Base-by-base conservation (phyloP, 2,888 invertebrate species). In the Acholoe squamosa region DNA sequence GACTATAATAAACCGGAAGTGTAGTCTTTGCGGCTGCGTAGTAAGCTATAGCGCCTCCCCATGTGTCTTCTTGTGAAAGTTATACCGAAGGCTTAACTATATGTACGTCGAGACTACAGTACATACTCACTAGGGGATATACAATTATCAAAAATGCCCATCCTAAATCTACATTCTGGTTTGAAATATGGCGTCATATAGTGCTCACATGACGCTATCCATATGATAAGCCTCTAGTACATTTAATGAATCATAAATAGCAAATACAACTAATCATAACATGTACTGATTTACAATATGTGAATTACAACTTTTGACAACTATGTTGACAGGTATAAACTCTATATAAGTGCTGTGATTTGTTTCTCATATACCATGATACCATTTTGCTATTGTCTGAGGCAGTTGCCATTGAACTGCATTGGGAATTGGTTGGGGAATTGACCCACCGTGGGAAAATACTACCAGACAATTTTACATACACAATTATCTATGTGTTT, bases 1-100 rank as follows among this genome's bases (percentile, higher is more conserved):
- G 43, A n/a, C 61, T n/a, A 61, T 61, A 61, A n/a, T 61, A 61
- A n/a, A 61, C 61, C 61, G 61, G 76, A 76, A 76, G 76, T 76
- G 28, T 25, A 76, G 14, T 5, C 76, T 28, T 28, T 76, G 76
- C 76, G 76, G 76, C 76, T 76, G 76, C 76, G 76, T 76, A 76
- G 76, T 76, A 61, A 61, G 61, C n/a, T 61, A 43, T 43, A 43
- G 43, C 43, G 43, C 43, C 43, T 43, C 10, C 10, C 43, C 43
- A 43, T 43, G 43, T 7, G 43, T 43, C 43, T 43, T 43, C 43
- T 10, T 7, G 43, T 43, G 43, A 43, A 43, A 43, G 43, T 43
- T 43, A 43, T 43, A 43, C 43, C 10, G 43, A 10, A 43, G 43
- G 10, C 43, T 7, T 43, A 43, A 43, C 10, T 10, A 43, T 43